Base-by-base conservation (phyloP, 2,888 invertebrate genomes). In the Cryptophagus acutangulus region DNA sequence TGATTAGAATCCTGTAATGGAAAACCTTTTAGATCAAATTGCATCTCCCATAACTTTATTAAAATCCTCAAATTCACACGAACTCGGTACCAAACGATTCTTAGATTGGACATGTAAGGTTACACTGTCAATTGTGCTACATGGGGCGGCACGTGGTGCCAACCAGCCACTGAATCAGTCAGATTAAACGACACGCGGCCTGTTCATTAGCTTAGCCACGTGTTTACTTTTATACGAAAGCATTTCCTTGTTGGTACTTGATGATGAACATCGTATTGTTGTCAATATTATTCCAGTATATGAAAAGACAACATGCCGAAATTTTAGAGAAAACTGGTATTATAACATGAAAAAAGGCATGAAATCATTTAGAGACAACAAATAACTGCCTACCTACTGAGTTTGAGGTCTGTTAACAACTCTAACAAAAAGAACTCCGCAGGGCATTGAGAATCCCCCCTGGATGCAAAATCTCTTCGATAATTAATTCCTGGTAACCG, bases 191-290 rank as follows among this genome's bases (percentile, higher is more conserved):
- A 38, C 62, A 62, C 62, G 62, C 54, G 62, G 51, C 51, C 49
- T 46, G 49, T 60, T 62, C 61, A 61, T 62, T 62, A 61, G 60
- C 58, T n/a, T 38, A 37, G 59, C 51, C 60, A 57, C 60, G 62
- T 61, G 61, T 52, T 45, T 37, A 40, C 38, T 49, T 47, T n/a
- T n/a, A n/a, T n/a, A n/a, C n/a, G n/a, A n/a, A n/a, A n/a, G 39
- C 49, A 48, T 46, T 46, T 45, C 46, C 45, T 48, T 44, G 39
- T 51, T 46, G 51, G 41, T 46, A 36, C 48, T 49, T 51, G 44
- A 41, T 45, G 43, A 34, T 36, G 18, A 38, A 18, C 38, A 12
- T 45, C 41, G 31, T 37, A 31, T 45, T 45, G 45, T 45, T n/a
- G n/a, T n/a, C n/a, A n/a, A n/a, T n/a, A n/a, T n/a, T n/a, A n/a